Base-by-base conservation (phyloP, 1,140 invertebrate genomes). In the Heliconius hermathena region DNA sequence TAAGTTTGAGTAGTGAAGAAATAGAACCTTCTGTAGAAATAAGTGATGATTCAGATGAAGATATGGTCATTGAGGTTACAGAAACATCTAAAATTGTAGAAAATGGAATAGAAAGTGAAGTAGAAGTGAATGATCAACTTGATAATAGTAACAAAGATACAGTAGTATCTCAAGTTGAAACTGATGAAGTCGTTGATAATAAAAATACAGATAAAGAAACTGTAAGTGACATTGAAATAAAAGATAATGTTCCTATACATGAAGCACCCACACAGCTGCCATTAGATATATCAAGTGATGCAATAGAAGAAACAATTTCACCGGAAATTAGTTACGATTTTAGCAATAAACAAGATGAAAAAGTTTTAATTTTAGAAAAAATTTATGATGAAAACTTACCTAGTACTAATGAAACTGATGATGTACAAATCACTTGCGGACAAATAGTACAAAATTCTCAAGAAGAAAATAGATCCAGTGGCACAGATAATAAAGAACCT, bases 341-440 rank as follows among this genome's bases (percentile, higher is more conserved):
- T 82, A 84, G 88, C 8, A 86, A 87, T 60, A 80, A 81, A 29
- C 81, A 71, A 0, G 84, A 74, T 66, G 82, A 84, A n/a, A 87
- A 85, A 78, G 84, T 92, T 1, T 81, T 82, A 16, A 70, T 88
- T 20, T 54, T 93, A 71, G 92, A 93, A 18, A 88, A 85, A 80
- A 77, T 81, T 41, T 91, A 93, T 38, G 90, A 89, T 54, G 89
- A 91, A 16, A 89, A 88, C 76, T 80, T 93, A 36, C 91, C 91
- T 13, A 88, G 89, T 71, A 88, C 88, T 8, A 91, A 89, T 81
- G 91, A 93, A 18, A 91, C 89, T 8, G 93, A 94, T 78, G 93
- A 94, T 74, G 80, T 92, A 36, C 87, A 89, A 77, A 93, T 94
- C 72, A 91, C 92, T 80, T 94, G 91, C 41, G 93, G 91, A 9